Base-by-base conservation (phyloP, 2,888 invertebrate species). In the Polietes domitor region DNA sequence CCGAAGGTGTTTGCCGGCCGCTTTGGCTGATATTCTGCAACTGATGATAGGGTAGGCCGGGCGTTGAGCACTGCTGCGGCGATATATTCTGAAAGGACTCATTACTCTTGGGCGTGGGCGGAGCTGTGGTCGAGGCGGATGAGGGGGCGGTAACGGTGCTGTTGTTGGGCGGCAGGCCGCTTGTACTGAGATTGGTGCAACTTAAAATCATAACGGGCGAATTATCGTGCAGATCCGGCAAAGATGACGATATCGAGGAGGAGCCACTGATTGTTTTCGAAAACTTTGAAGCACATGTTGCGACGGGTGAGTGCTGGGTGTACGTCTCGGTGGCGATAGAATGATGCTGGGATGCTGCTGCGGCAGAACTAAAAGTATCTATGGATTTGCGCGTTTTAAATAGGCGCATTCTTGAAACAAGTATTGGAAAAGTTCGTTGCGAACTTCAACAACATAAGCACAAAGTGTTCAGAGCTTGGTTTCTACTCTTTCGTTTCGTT, bases 381-480 rank as follows among this genome's bases (percentile, higher is more conserved):
- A 90, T 90, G 53, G 92, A 91, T 91, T 92, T 92, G 88, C 92
- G 92, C 83, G 91, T 89, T 88, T 92, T 92, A 84, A 92, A 92
- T 80, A 92, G 90, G 88, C 92, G 92, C 92, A 92, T 92, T 53
- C 83, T 85, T 79, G 41, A 65, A 61, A 5, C 53, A 17, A 68
- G 21, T 72, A 63, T 28, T 19, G 19, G 61, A 61, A 53, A 78
- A 84, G 80, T 78, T 78, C 81, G 21, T 41, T 43, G 4, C 12
- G 76, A 77, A 81, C 81, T 84, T 81, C 78, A 79, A 65, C 32
- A 37, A 24, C 68, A 68, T 68, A 68, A 5, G 37, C 43, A 24
- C 19, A 2, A n/a, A 24, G 68, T 24, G 68, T 43, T 47, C 26
- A 9, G 58, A 15, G 15, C 15, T 61, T 55, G 28, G 10, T 24